These are phyloP conservation scores for Prenolepis imparis DNA, from an alignment of 2,888 invertebrate species.

Conservation along the genomic window DNA sequence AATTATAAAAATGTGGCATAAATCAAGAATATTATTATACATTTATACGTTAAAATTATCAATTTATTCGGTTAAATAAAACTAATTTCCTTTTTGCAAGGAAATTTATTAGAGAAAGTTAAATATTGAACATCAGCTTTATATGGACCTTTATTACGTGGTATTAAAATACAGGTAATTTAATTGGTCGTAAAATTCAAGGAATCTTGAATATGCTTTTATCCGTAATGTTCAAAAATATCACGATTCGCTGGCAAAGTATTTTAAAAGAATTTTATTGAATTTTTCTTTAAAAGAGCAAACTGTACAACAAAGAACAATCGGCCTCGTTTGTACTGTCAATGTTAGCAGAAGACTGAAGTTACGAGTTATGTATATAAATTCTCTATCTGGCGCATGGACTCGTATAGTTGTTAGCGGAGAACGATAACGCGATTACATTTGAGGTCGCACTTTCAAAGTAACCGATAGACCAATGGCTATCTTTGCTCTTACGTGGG, in stretches of 20 bases:
- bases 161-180: slow-evolving; percentile 21
- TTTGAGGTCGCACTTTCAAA: slow-evolving; percentile 45
- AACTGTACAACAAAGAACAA: not conserved
- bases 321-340: slow-evolving; percentile 6
- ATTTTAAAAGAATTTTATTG: slow-evolving; percentile 7
- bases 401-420: slow-evolving; percentile 20
- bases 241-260: not conserved
- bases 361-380: not conserved
- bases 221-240: not conserved
- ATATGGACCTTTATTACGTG: not conserved
- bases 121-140: not conserved
- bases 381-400: not conserved
- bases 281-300: slow-evolving; percentile 19
- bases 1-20: slow-evolving; percentile 13
- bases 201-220: slow-evolving; percentile 21
- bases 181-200: slow-evolving; percentile 23
- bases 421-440: slow-evolving; percentile 58
- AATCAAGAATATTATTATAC: not conserved
- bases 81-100: not conserved
- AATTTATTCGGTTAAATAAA: not conserved
- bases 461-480: slow-evolving; percentile 47
- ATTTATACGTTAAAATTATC: not conserved
- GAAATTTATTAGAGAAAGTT: not conserved
- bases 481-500: not conserved
- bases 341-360: slow-evolving; percentile 2